Percentiles rank a stretch among this genome's conserved stretches.
Evolutionary conservation across 2,888 invertebrate genomes (phyloP).

Genomic region (Torymus texanus): DNA sequence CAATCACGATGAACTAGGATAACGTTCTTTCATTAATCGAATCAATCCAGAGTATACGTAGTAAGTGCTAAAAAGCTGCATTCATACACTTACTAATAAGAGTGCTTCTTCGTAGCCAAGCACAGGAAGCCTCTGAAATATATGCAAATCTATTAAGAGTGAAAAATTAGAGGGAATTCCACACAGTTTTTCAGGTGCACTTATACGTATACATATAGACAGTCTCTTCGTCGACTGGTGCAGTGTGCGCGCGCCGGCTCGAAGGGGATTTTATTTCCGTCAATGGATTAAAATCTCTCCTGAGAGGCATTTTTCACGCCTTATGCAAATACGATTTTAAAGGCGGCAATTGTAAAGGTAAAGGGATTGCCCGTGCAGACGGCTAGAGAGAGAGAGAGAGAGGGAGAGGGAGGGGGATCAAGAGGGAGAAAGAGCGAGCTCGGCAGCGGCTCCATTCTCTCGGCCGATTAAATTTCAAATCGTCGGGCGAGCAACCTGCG

Average conservation of each 20-base stretch:
- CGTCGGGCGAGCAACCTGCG: constrained; percentile 51
- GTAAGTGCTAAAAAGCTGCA: too few relatives aligned
- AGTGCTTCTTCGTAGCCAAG: too few relatives aligned
- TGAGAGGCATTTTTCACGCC: constrained; percentile 52
- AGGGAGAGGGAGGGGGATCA: not conserved
- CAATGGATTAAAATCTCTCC: constrained; percentile 52
- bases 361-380: constrained; percentile 36
- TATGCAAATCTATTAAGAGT: constrained; percentile 42
- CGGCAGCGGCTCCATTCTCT: constrained; percentile 42
- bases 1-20: too few relatives aligned
- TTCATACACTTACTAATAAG: too few relatives aligned
- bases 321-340: constrained; percentile 55
- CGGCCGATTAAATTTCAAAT: constrained; percentile 57
- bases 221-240: too few relatives aligned
- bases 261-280: constrained; percentile 43
- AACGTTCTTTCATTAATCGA: too few relatives aligned
- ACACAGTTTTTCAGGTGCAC: constrained; percentile 24
- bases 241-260: not conserved
- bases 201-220: too few relatives aligned
- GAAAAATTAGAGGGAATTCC: constrained; percentile 38
- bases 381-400: not conserved
- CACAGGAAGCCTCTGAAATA: not conserved
- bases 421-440: not conserved
- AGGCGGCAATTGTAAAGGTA: constrained; percentile 46
- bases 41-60: too few relatives aligned